phyloP scores from a whole-genome alignment of 2,797 vertebrate species.

The Eleutherodactylus coqui region DNA sequence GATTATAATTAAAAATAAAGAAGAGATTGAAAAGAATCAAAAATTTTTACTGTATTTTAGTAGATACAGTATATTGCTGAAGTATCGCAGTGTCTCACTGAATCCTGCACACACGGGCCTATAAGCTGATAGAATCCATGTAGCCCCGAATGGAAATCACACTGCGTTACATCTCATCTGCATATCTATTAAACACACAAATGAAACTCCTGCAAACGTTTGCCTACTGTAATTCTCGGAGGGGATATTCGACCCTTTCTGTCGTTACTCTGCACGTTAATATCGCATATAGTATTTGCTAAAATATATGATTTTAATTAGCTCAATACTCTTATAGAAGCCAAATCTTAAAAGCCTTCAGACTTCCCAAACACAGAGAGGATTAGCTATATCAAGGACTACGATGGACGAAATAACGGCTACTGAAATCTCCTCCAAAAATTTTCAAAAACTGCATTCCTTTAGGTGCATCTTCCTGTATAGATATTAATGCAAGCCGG shows the following conservation, averaged over 20 bases:
- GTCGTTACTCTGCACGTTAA: background rate
- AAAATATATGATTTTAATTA: slow-evolving; percentile 34
- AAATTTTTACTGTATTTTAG: too few relatives aligned
- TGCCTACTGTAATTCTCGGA: background rate
- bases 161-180: background rate
- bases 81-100: too few relatives aligned
- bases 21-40: too few relatives aligned
- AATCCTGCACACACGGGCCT: too few relatives aligned
- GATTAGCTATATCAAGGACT: slow-evolving; percentile 57
- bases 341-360: slow-evolving; percentile 21
- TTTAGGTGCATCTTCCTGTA: slow-evolving; percentile 53
- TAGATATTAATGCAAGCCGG: slow-evolving; percentile 37
- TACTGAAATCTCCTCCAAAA: slow-evolving; percentile 64
- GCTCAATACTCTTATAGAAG: background rate
- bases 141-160: background rate
- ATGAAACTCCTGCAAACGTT: background rate
- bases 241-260: background rate
- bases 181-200: slow-evolving; percentile 18
- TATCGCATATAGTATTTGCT: background rate
- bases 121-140: background rate
- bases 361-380: slow-evolving; percentile 41
- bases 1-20: too few relatives aligned
- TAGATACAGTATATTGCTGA: too few relatives aligned
- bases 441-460: slow-evolving; percentile 46
- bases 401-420: slow-evolving; percentile 39